Conservation (phyloP, 1,140 invertebrate species). For the Drosophila miranda region DNA sequence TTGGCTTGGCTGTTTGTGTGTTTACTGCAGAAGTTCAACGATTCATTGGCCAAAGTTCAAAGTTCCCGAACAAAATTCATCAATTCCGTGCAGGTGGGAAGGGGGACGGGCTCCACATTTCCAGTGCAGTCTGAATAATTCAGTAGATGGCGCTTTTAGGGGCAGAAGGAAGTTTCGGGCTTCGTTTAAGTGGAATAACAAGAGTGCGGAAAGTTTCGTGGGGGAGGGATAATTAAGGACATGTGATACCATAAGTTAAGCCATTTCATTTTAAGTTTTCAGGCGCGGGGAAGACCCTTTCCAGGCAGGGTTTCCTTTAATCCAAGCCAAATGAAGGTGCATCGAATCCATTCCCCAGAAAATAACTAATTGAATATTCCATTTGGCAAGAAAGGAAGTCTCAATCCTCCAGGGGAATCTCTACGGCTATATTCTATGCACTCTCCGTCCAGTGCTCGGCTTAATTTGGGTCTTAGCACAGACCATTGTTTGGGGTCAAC, state of each 20-base stretch:
- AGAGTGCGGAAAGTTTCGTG: not conserved
- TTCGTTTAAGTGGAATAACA: not conserved
- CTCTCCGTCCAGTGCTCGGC: not conserved
- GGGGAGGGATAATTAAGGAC: too few relatives aligned
- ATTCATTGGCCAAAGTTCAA: not conserved
- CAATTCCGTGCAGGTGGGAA: not conserved
- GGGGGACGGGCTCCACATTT: too few relatives aligned
- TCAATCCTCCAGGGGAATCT: too few relatives aligned
- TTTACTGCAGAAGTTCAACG: not conserved
- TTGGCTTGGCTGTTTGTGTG: slow-evolving; percentile 10
- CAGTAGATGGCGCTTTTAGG: too few relatives aligned
- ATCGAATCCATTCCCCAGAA: too few relatives aligned
- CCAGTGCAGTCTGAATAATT: too few relatives aligned
- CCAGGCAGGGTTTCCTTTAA: too few relatives aligned
- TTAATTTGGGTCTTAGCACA: slow-evolving; percentile 19
- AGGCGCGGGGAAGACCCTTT: too few relatives aligned
- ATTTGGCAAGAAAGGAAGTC: not conserved
- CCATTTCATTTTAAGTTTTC: too few relatives aligned
- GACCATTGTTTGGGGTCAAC: slow-evolving; percentile 18
- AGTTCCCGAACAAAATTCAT: slow-evolving; percentile 7
- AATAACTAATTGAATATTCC: slow-evolving; percentile 8
- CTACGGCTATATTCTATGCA: too few relatives aligned
- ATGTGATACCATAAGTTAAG: too few relatives aligned
- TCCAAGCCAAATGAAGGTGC: too few relatives aligned
- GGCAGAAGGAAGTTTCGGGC: not conserved